Base-by-base conservation (phyloP, 1,140 invertebrate species). In the Bombus terrestris region DNA sequence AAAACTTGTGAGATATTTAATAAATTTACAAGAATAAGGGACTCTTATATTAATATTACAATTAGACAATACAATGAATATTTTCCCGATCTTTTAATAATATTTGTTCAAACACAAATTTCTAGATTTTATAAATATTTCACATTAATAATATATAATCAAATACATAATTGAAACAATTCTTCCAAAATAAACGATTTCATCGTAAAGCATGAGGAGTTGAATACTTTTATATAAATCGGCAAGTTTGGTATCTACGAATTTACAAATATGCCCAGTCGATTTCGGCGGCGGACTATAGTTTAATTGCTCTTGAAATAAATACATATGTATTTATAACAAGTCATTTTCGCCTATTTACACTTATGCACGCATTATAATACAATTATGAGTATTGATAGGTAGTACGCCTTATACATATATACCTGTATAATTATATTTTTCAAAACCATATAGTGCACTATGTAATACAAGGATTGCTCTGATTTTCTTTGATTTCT, bases 381-480 rank as follows among this genome's bases (percentile, higher is more conserved):
- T 47, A 79, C 22, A 37, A 35, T 79, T 68, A 79, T 47, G 62
- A 79, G 59, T 66, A 79, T 81, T 57, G 6, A 57, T 72, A 68
- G 47, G 43, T 72, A 81, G 25, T 41, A 71, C 39, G 37, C 6
- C 69, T 71, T 41, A 71, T 22, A 53, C 35, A 68, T 9, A 37
- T 66, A 66, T 37, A n/a, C 28, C 18, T 53, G 18, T 53, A 28
- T 37, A 53, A 25, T 35, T 35, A 25, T 39, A 13, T 37, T 37
- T 39, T 25, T 71, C 5, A 13, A 28, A 71, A 39, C 18, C 15
- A 35, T 35, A 25, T 32, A 32, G 15, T 22, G 22, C 47, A 5
- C 47, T 32, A 35, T 32, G 18, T 28, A 37, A 32, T 35, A 15
- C 25, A 18, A 15, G 12, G 62, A 64, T 32, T 32, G 18, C 18